These are phyloP conservation scores for Bugulina stolonifera DNA, from an alignment of 2,888 invertebrate species.

Conservation along the genomic window DNA sequence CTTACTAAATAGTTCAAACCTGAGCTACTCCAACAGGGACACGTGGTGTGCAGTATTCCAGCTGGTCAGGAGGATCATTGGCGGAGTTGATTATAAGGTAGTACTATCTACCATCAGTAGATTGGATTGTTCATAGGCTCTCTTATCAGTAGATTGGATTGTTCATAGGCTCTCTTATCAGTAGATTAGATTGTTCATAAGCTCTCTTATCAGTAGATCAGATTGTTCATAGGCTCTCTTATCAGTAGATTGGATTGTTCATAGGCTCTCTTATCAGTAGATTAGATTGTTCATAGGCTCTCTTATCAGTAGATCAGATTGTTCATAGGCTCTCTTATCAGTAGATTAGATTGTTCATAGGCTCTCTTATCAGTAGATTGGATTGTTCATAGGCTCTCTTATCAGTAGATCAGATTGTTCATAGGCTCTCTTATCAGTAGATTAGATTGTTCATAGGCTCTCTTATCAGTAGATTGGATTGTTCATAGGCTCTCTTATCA, in stretches of 20 bases:
- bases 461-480: too few relatives aligned
- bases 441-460: too few relatives aligned
- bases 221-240: background rate
- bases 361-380: too few relatives aligned
- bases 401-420: too few relatives aligned
- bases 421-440: too few relatives aligned
- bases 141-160: background rate
- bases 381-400: too few relatives aligned
- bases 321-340: too few relatives aligned
- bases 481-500: too few relatives aligned
- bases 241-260: conserved; percentile 1
- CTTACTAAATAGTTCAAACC: conserved; percentile 73
- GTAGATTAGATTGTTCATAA: background rate
- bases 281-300: background rate
- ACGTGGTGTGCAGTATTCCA: conserved; percentile 86
- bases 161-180: background rate
- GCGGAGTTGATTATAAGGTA: conserved; percentile 87
- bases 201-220: background rate
- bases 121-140: background rate
- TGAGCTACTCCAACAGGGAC: conserved; percentile 72
- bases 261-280: too few relatives aligned
- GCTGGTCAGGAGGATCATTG: conserved; percentile 76
- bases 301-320: too few relatives aligned
- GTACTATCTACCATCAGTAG: conserved; percentile 3
- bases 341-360: too few relatives aligned